These are phyloP conservation scores for Odocoileus virginianus DNA, from an alignment of 2,113 vertebrate species.

Conservation along the genomic window DNA sequence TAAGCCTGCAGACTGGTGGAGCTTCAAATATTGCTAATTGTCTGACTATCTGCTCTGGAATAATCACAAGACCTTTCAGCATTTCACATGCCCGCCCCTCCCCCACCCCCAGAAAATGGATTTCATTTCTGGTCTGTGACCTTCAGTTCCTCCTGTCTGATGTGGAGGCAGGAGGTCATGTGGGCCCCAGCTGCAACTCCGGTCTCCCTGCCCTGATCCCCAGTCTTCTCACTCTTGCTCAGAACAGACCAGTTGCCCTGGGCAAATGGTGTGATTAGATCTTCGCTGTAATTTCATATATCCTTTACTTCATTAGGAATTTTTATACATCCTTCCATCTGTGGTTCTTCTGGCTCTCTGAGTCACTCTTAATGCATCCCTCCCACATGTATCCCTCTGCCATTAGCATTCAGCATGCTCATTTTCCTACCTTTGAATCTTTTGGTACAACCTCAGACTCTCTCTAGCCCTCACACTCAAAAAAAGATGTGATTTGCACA, in stretches of 20 bases:
- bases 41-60: slow-evolving; percentile 54
- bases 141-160: slow-evolving; percentile 57
- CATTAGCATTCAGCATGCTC: background rate
- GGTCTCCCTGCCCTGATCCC: background rate
- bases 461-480: background rate
- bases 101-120: slow-evolving; percentile 40
- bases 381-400: background rate
- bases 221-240: background rate
- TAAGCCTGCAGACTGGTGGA: slow-evolving; percentile 32
- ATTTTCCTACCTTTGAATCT: background rate
- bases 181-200: background rate
- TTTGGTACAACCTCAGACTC: background rate
- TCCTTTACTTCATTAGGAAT: background rate
- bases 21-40: slow-evolving; percentile 61
- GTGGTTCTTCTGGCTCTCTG: background rate
- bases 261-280: background rate
- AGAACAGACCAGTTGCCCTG: background rate
- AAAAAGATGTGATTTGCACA: background rate
- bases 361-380: background rate
- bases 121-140: slow-evolving; percentile 48
- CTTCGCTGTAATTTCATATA: no score
- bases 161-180: background rate
- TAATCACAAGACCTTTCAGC: slow-evolving; percentile 59
- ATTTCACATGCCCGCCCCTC: background rate
- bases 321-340: background rate